Base-by-base conservation (phyloP, 2,888 invertebrate species). In the Metallyticus violacea region DNA sequence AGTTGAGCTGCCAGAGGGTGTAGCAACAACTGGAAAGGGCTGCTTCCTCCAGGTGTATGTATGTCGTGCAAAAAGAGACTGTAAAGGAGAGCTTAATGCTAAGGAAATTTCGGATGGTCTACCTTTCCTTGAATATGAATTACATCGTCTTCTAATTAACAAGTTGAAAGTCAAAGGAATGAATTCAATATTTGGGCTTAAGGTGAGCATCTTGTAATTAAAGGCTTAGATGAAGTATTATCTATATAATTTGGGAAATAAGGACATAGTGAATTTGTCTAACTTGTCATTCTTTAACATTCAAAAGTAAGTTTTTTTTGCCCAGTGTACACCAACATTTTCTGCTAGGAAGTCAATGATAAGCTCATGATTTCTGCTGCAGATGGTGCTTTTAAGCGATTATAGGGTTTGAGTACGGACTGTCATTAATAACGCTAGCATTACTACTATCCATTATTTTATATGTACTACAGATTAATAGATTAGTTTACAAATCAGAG, bases 121-220 rank as follows among this genome's bases (percentile, higher is more conserved):
- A 86, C 99, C 99, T 0, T 99, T 99, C 93, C 92, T 99, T 86
- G 99, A 99, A 91, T 99, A 99, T 91, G 99, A 99, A 91, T 93
- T 99, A 81, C 98, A 99, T 92, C 95, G 97, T 88, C 94, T 98
- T 89, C 92, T 99, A 77, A 94, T 98, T 1, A 98, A 97, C 90
- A 99, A 98, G 91, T 92, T 99, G 2, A 95, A 97, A 91, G 96
- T 98, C 88, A 97, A 97, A 92, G 98, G 98, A 7, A 98, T 99
- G 95, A 99, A 99, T 93, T 97, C 98, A 5, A 93, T 99, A 85
- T 99, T 99, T 92, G 97, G 97, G 0, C 93, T 99, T 7, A 96
- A 95, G 90, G 93, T 94, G 88, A 83, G 82, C n/a, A 15, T 62
- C 9, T 62, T 62, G n/a, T n/a, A n/a, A 78, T 26, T 78, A 78